Evolutionary conservation across 2,113 vertebrate species (phyloP).

Genomic region (Paradoxurus hermaphroditus): DNA sequence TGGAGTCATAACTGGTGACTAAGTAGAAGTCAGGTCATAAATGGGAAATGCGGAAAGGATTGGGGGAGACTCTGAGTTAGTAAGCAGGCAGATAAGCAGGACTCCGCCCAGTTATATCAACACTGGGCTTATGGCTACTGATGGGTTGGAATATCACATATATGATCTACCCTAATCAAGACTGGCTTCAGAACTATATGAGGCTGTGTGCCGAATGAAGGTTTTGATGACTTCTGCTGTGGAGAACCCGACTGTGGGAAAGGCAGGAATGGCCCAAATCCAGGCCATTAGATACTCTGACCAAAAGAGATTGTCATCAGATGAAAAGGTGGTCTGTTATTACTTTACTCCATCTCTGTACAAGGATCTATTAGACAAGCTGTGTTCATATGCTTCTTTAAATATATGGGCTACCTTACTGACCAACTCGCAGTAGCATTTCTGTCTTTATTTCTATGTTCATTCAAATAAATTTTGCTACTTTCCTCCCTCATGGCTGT

Average conservation of each 20-base stretch:
- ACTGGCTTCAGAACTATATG: background rate
- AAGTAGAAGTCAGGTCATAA: background rate
- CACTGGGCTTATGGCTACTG: background rate
- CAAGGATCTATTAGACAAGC: background rate
- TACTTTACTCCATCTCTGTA: background rate
- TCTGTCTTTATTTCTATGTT: background rate
- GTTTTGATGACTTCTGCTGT: background rate
- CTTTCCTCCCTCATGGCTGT: background rate
- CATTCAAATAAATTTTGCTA: background rate
- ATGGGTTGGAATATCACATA: background rate
- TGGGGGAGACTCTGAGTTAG: background rate
- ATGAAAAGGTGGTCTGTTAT: background rate
- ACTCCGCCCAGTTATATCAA: background rate
- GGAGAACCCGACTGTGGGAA: background rate
- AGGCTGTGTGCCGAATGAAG: background rate
- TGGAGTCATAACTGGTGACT: background rate
- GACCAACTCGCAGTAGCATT: background rate
- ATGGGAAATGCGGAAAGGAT: background rate
- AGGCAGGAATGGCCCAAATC: background rate
- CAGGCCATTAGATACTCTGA: background rate
- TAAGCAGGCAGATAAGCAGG: background rate
- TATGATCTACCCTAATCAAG: background rate
- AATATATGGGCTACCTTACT: background rate
- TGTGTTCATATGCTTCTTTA: background rate
- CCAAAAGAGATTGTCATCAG: background rate